Evolutionary conservation across 2,797 vertebrate species (phyloP).

Genomic region (Lepilemur septentrionalis): DNA sequence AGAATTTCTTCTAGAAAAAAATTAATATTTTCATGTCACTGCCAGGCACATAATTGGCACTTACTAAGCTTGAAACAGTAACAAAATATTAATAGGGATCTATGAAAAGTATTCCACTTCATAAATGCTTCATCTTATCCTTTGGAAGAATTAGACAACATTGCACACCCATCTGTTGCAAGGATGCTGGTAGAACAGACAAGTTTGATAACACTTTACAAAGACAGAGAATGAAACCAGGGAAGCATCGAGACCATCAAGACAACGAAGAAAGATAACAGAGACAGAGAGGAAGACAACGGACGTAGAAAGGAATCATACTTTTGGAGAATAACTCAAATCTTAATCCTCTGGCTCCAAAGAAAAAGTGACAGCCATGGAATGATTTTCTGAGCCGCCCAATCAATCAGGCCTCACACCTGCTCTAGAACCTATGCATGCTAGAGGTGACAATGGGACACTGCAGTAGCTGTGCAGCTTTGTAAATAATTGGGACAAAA

Average conservation of each 20-base stretch:
- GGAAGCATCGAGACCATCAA: rapidly evolving
- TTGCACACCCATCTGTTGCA: background rate
- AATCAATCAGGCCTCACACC: background rate
- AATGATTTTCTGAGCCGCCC: no score
- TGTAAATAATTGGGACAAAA: constrained; percentile 65
- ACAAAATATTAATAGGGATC: background rate
- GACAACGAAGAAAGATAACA: no score
- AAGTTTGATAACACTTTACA: no score
- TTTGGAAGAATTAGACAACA: background rate
- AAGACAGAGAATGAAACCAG: background rate
- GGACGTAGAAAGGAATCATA: rapidly evolving
- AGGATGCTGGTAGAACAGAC: background rate
- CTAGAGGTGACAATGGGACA: background rate
- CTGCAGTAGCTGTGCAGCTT: background rate
- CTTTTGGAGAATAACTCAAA: background rate
- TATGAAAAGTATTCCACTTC: background rate
- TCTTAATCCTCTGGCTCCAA: background rate
- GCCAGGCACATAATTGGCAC: background rate
- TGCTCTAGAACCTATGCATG: background rate
- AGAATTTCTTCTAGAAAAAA: background rate
- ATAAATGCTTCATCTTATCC: background rate
- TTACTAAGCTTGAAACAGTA: background rate
- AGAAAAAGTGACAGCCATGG: background rate
- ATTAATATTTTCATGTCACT: background rate
- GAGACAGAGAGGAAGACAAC: background rate